These are phyloP conservation scores for Bolborhynchus lineola DNA, from an alignment of 2,113 vertebrate genomes.

Conservation along the genomic window DNA sequence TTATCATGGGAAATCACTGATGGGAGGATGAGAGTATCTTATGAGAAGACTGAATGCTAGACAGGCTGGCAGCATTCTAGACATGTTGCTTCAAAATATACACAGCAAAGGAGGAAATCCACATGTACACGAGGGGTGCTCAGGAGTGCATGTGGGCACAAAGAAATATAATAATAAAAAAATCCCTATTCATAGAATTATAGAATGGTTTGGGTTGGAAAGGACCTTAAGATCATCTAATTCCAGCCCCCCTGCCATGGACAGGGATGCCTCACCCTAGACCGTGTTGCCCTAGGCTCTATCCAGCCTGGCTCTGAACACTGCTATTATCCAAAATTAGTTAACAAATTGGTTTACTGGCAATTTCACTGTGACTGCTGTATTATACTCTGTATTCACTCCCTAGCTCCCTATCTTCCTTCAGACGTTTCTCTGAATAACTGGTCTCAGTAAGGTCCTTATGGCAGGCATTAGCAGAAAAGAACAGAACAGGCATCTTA, in stretches of 20 bases:
- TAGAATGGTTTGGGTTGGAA: neutral
- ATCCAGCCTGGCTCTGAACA: neutral
- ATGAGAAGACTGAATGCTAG: neutral
- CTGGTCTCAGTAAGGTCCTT: neutral
- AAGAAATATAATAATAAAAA: neutral
- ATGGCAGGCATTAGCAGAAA: neutral
- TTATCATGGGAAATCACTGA: neutral
- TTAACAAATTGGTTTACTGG: neutral
- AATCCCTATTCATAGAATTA: neutral
- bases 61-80: neutral
- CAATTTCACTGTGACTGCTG: neutral
- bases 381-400: neutral
- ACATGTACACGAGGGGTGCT: fast-evolving
- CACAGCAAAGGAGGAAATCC: neutral
- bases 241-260: neutral
- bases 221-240: neutral
- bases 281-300: neutral
- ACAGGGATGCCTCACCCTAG: neutral
- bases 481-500: neutral
- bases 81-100: neutral
- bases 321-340: neutral
- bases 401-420: neutral
- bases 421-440: neutral
- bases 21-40: neutral
- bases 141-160: neutral